Evolutionary conservation across 1,140 invertebrate species (phyloP), one percentile per base, ranked within the genome.

Genomic region (Coenobita brevimanus): DNA sequence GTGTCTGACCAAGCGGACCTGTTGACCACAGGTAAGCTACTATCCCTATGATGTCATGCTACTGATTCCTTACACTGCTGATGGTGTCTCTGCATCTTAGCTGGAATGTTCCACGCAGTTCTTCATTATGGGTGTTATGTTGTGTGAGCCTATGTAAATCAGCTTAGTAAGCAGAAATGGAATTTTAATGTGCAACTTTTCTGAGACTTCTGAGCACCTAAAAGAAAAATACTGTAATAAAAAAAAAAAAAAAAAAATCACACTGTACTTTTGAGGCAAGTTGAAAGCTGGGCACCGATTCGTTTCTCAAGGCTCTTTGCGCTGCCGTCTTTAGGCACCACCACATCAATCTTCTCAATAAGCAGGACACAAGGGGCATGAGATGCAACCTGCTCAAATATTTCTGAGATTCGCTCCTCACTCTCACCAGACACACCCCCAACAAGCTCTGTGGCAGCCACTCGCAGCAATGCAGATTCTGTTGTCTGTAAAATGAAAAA

Each of bases 401-500:
- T 92, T 87, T 98, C 96, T 84, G 98, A 94, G 80, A 99, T 97
- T 90, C 97, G 95, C 91, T 97, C 96, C 93, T 99, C 98, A 17
- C 97, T 98, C 92, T 99, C 98, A 0, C 98, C 98, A 2, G 98
- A 98, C 89, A 99, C 95, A 21, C 98, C 98, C n/a, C 96, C 96
- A 38, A 99, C 95, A 62, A 99, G 92, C 93, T 99, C 97, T 2
- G 98, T 97, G 0, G 97, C 97, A 64, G 96, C 95, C 4, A 99
- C 95, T 60, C 85, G 90, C 41, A 87, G 17, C 36, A 90, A 30
- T 10, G 64, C 50, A 10, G 75, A 46, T 15, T 88, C 75, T 21
- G 38, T n/a, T 10, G 82, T 88, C 54, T 78, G 82, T 54, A 60
- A 33, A 71, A 81, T 24, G 43, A n/a, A 60, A 43, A 50, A 80